phyloP scores from a whole-genome alignment of 1,140 invertebrate species.

The Caerostris extrusa region DNA sequence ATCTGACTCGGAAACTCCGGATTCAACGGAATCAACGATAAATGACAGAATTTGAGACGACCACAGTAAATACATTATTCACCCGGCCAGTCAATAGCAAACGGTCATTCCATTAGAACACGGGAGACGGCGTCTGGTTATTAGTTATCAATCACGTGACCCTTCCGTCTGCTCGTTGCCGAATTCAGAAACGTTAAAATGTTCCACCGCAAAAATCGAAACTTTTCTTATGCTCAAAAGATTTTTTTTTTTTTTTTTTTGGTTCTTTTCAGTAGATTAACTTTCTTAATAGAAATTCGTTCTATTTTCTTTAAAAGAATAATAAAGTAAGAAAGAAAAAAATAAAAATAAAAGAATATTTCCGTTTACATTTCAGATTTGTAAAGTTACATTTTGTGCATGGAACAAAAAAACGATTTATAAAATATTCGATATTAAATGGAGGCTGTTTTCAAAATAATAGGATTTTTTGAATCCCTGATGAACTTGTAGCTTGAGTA shows the following conservation, averaged over 20 bases:
- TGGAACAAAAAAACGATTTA: constrained; percentile 26
- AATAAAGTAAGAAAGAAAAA: no score
- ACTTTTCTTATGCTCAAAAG: constrained; percentile 4
- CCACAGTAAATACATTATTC: constrained; percentile 71
- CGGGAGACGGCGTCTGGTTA: constrained; percentile 75
- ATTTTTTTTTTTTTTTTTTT: constrained; percentile 48
- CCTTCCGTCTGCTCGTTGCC: constrained; percentile 68
- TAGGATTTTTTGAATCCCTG: background rate
- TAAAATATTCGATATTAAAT: background rate
- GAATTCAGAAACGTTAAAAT: constrained; percentile 11
- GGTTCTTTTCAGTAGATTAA: constrained; percentile 71
- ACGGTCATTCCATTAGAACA: constrained; percentile 75
- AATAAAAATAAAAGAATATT: background rate
- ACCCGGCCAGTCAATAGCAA: constrained; percentile 73
- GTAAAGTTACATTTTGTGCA: constrained; percentile 21
- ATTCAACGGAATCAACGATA: constrained; percentile 53
- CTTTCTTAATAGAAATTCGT: constrained; percentile 67
- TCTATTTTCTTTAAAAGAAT: background rate
- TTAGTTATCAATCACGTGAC: constrained; percentile 77
- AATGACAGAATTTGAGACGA: constrained; percentile 55
- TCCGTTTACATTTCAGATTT: background rate
- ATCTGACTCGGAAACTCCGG: constrained; percentile 59
- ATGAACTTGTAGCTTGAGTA: background rate
- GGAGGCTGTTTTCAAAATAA: constrained; percentile 9
- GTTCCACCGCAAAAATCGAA: constrained; percentile 52